These are phyloP conservation scores for Drosophila pachea DNA, from an alignment of 1,140 invertebrate species.

Conservation along the genomic window DNA sequence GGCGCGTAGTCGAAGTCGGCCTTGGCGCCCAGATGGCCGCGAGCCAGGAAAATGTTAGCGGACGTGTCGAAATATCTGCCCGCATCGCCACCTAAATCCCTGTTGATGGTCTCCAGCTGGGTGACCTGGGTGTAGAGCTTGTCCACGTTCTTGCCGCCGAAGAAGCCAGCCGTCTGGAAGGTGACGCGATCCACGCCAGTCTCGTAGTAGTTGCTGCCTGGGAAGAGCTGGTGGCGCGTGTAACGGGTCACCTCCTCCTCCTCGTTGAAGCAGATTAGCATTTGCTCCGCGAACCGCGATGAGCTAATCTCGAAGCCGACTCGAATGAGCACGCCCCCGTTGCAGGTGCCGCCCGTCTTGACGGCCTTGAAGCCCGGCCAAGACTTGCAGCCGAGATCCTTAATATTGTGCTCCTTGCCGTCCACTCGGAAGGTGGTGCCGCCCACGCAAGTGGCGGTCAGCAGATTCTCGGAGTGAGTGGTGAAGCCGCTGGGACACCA, in stretches of 20 bases:
- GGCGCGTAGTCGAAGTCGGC: slow-evolving; percentile 83
- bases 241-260: slow-evolving; percentile 78
- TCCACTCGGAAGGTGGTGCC: slow-evolving; percentile 66
- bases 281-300: slow-evolving; percentile 71
- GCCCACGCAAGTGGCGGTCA: slow-evolving; percentile 67
- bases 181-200: slow-evolving; percentile 69
- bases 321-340: slow-evolving; percentile 64
- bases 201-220: slow-evolving; percentile 74
- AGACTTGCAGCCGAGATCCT: slow-evolving; percentile 70
- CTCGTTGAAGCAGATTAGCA: slow-evolving; percentile 79
- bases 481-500: slow-evolving; percentile 66
- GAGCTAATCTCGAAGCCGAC: slow-evolving; percentile 69
- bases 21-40: slow-evolving; percentile 85
- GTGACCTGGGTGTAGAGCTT: slow-evolving; percentile 68
- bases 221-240: slow-evolving; percentile 70
- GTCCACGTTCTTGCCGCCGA: slow-evolving; percentile 71
- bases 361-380: slow-evolving; percentile 71
- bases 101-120: slow-evolving; percentile 69
- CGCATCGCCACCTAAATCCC: slow-evolving; percentile 68
- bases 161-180: slow-evolving; percentile 74
- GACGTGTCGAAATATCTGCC: slow-evolving; percentile 59
- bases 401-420: slow-evolving; percentile 58
- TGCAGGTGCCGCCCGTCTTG: slow-evolving; percentile 69
- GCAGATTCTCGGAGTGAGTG: slow-evolving; percentile 40
- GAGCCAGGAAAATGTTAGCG: slow-evolving; percentile 79